phyloP scores from a whole-genome alignment of 2,797 vertebrate species.

The Paramormyrops hopkinsi region DNA sequence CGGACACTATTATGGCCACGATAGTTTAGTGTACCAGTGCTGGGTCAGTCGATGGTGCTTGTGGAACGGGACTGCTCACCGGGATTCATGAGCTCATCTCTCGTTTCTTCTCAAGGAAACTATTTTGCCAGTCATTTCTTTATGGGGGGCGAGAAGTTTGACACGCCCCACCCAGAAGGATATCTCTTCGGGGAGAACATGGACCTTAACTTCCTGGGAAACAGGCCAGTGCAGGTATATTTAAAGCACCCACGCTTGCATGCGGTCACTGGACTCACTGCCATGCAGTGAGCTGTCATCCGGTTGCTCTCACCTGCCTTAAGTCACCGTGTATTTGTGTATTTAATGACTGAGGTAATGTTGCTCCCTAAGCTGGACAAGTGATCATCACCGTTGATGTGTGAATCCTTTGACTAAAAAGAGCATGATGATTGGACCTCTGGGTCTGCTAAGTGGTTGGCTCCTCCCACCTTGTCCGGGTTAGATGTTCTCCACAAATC shows the following conservation, averaged over 20 bases:
- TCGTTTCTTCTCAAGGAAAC: conserved; percentile 69
- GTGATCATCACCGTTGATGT: background rate
- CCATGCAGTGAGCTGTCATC: background rate
- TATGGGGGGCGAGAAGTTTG: conserved; percentile 98
- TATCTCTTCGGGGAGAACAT: conserved; percentile 98
- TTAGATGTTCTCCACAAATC: background rate
- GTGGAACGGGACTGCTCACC: background rate
- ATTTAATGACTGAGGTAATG: background rate
- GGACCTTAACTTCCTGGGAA: conserved; percentile 96
- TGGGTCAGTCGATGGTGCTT: background rate
- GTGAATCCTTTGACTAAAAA: background rate
- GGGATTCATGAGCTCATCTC: background rate
- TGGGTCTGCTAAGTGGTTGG: background rate
- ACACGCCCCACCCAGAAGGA: conserved; percentile 94
- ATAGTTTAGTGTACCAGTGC: background rate
- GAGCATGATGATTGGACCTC: background rate
- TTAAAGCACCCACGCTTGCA: background rate
- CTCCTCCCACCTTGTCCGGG: background rate
- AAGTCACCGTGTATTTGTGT: background rate
- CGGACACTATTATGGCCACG: background rate
- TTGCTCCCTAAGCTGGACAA: background rate
- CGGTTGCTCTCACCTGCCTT: background rate
- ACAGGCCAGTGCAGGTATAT: conserved; percentile 88
- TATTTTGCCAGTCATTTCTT: conserved; percentile 99
- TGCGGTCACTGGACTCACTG: background rate